phyloP scores from a whole-genome alignment of 2,797 vertebrate species.

The Champsocephalus gunnari region DNA sequence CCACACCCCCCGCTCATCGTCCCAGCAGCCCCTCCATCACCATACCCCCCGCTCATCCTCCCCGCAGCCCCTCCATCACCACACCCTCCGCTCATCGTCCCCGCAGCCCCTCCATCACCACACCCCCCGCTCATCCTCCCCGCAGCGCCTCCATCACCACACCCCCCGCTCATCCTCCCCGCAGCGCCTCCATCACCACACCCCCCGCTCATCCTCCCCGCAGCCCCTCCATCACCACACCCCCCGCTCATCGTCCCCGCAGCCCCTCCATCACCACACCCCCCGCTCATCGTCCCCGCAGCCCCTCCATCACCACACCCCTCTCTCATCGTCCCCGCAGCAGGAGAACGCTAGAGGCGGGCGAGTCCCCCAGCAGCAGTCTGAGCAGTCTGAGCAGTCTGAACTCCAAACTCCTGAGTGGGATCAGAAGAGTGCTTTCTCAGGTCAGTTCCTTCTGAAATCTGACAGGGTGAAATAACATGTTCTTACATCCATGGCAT shows the following conservation, averaged over 20 bases:
- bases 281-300: no score
- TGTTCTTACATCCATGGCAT: no score
- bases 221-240: background rate
- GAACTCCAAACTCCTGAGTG: conserved; percentile 58
- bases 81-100: background rate
- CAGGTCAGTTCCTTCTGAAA: conserved; percentile 76
- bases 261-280: no score
- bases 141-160: no score
- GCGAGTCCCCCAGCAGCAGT: conserved; percentile 71
- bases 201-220: conserved; percentile 29
- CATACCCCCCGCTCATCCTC: no score
- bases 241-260: no score
- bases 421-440: conserved; percentile 21
- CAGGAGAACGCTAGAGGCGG: background rate
- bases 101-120: conserved; percentile 14
- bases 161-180: background rate
- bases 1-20: conserved; percentile 27
- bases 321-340: background rate
- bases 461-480: background rate
- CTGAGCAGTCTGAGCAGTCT: conserved; percentile 71
- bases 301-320: no score
- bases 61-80: no score
- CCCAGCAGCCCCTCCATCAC: no score
- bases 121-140: background rate
- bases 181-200: conserved; percentile 9